These are phyloP conservation scores for Drosophila ironensis DNA, from an alignment of 1,140 invertebrate genomes.

Conservation along the genomic window DNA sequence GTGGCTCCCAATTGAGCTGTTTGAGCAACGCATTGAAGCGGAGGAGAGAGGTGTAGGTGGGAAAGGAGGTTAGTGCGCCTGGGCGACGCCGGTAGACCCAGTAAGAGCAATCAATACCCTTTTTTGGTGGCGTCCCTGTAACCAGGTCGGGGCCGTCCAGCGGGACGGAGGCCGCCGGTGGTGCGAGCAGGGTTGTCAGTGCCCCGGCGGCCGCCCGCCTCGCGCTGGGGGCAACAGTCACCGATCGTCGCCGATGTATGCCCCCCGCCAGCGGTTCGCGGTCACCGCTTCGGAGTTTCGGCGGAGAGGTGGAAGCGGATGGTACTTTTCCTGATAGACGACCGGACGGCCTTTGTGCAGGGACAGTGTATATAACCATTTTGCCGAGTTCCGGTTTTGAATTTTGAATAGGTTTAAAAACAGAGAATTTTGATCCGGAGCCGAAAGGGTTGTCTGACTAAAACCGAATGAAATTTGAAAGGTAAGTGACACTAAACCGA, in stretches of 20 bases:
- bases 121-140: conserved; percentile 11
- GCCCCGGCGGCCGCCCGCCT: neutral
- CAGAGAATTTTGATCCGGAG: conserved; percentile 16
- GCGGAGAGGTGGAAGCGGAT: no score
- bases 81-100: conserved; percentile 22
- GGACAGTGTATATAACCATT: conserved; percentile 24
- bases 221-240: neutral
- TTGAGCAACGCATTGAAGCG: conserved; percentile 11
- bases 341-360: conserved; percentile 1
- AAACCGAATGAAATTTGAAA: conserved; percentile 3
- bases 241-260: neutral
- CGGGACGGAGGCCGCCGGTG: neutral
- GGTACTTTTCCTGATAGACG: neutral
- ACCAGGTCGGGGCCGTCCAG: conserved; percentile 8
- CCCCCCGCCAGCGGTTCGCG: neutral
- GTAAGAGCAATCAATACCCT: conserved; percentile 45
- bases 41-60: conserved; percentile 35
- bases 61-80: conserved; percentile 48
- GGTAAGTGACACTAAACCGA: conserved; percentile 22
- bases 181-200: neutral
- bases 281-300: neutral
- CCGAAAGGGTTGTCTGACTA: conserved; percentile 7
- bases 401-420: conserved; percentile 24
- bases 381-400: neutral
- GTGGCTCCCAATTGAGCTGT: conserved; percentile 17